A percentile compares a stretch with the other conserved stretches of the same genome.
phyloP scores from a whole-genome alignment of 2,888 invertebrate genomes.

The Tipula unca region DNA sequence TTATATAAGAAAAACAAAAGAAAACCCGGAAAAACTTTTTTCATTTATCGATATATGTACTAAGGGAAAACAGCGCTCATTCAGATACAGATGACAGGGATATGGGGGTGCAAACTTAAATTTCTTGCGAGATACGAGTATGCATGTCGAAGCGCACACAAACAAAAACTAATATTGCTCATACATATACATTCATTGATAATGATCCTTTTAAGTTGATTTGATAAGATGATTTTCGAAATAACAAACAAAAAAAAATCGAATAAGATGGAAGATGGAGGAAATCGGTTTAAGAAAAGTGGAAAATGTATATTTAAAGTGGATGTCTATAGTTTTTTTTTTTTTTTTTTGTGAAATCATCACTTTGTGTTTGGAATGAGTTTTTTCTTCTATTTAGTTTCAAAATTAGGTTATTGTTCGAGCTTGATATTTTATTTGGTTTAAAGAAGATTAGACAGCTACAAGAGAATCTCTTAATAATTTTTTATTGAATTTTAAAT shows the following conservation, averaged over 20 bases:
- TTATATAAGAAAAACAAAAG: not conserved
- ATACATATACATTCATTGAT: not conserved
- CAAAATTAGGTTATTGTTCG: not conserved
- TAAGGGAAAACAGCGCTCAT: not conserved
- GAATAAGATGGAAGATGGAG: not conserved
- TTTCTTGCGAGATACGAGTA: not conserved
- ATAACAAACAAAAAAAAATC: not conserved
- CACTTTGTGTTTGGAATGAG: not conserved
- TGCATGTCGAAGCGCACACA: not conserved
- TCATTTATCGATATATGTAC: not conserved
- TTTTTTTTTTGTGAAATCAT: not conserved
- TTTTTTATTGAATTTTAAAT: not conserved
- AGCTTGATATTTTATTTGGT: not conserved
- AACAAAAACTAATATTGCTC: not conserved
- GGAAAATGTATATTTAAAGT: not conserved
- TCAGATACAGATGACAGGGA: not conserved
- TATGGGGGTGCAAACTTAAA: not conserved
- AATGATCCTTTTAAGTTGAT: not conserved
- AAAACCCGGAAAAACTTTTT: not conserved
- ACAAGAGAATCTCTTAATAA: not conserved
- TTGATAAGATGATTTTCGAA: not conserved
- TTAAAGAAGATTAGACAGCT: not conserved
- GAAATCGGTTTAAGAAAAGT: not conserved
- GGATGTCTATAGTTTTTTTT: not conserved
- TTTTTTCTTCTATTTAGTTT: not conserved